phyloP scores from a whole-genome alignment of 2,797 vertebrate species.

The Gobio occitaniae region DNA sequence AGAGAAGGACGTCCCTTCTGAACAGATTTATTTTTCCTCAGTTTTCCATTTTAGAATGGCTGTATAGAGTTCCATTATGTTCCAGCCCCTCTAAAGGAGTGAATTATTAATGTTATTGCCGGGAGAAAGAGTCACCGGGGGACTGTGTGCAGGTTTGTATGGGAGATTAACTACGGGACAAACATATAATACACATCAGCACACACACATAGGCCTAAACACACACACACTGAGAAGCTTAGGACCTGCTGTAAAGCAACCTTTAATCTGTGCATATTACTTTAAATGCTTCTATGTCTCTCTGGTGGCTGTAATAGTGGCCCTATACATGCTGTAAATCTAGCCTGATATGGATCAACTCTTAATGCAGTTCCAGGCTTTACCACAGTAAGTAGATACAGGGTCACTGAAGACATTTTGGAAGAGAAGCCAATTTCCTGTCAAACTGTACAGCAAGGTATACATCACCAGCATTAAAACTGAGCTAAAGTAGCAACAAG shows the following conservation, averaged over 20 bases:
- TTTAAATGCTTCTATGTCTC: slow-evolving; percentile 17
- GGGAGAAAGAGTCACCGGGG: slow-evolving; percentile 53
- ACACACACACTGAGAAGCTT: slow-evolving; percentile 21
- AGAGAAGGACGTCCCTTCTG: slow-evolving; percentile 19
- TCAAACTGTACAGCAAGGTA: not conserved
- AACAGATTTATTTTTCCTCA: slow-evolving; percentile 35
- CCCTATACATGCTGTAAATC: slow-evolving; percentile 17
- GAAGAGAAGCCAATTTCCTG: slow-evolving; percentile 36
- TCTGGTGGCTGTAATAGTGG: slow-evolving; percentile 21
- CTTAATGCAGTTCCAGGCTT: slow-evolving; percentile 35
- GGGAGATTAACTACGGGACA: slow-evolving; percentile 27
- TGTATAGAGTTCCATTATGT: slow-evolving; percentile 51
- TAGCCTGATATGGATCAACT: slow-evolving; percentile 33
- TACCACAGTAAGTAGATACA: slow-evolving; percentile 30
- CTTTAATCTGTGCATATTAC: slow-evolving; percentile 38
- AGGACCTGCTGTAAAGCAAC: slow-evolving; percentile 45
- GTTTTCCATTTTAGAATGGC: slow-evolving; percentile 33
- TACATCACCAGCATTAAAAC: not conserved
- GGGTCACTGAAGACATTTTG: slow-evolving; percentile 1
- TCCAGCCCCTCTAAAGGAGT: slow-evolving; percentile 48
- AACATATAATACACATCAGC: slow-evolving; percentile 42
- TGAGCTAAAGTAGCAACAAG: not conserved
- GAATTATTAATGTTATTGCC: slow-evolving; percentile 73
- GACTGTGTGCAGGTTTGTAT: slow-evolving; percentile 33
- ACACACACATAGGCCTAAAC: slow-evolving; percentile 10